phyloP scores from a whole-genome alignment of 2,888 invertebrate genomes.

The Thymelicus lineola region DNA sequence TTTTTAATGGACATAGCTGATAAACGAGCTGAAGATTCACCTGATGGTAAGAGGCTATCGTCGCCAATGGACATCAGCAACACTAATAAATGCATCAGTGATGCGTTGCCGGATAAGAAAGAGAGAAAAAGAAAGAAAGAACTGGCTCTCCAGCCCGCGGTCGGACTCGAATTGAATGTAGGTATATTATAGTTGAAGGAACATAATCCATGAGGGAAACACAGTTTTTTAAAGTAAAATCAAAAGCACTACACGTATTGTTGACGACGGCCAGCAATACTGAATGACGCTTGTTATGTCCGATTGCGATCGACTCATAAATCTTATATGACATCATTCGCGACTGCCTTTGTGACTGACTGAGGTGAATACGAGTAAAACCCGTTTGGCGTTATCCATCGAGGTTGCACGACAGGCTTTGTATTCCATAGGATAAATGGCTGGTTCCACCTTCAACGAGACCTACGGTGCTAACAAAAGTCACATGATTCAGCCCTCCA shows the following conservation, averaged over 20 bases:
- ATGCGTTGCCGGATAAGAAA: no score
- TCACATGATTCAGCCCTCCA: neutral
- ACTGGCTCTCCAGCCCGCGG: no score
- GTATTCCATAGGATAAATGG: neutral
- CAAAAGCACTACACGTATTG: neutral
- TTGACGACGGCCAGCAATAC: neutral
- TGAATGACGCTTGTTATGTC: slow-evolving; percentile 26
- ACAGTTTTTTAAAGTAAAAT: neutral
- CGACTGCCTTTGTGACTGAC: slow-evolving; percentile 13
- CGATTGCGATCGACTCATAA: slow-evolving; percentile 38
- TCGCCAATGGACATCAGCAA: no score
- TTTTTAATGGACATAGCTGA: no score
- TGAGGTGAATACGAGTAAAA: slow-evolving; percentile 13
- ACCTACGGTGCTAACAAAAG: neutral
- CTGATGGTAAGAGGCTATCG: no score
- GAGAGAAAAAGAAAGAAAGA: no score
- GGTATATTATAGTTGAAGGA: no score
- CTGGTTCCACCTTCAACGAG: neutral
- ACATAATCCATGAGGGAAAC: no score
- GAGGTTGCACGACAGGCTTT: slow-evolving; percentile 1
- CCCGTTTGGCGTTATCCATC: neutral
- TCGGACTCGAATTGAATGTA: no score
- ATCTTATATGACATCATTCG: slow-evolving; percentile 31
- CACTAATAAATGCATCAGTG: no score
- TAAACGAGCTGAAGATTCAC: no score